Conservation (phyloP, 2,888 invertebrate genomes). For the Callimorpha dominula region DNA sequence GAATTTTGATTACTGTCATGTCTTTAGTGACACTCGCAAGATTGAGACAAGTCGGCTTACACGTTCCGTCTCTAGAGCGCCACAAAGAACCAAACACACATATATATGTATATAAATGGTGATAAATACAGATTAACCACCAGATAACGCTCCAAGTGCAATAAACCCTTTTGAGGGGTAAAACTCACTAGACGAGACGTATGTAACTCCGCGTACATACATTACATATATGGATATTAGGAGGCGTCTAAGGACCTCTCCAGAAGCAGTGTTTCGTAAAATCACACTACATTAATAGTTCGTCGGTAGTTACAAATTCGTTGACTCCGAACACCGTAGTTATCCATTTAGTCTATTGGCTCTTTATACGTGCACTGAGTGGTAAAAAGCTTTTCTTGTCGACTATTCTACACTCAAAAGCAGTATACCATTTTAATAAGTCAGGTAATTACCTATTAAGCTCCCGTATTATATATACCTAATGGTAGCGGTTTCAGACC, state of each 20-base stretch:
- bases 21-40: too few species aligned
- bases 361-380: slow-evolving; percentile 30
- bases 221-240: background rate
- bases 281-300: slow-evolving; percentile 20
- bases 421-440: slow-evolving; percentile 15
- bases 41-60: too few species aligned
- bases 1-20: too few species aligned
- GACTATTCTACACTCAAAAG: slow-evolving; percentile 11
- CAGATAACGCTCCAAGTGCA: slow-evolving; percentile 26
- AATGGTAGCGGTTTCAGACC: slow-evolving; percentile 2
- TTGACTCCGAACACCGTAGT: slow-evolving; percentile 19
- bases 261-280: slow-evolving; percentile 19
- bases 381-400: slow-evolving; percentile 10
- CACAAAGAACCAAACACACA: too few species aligned
- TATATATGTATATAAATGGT: too few species aligned
- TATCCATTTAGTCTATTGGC: slow-evolving; percentile 27
- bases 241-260: background rate
- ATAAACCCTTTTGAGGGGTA: slow-evolving; percentile 29
- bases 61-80: too few species aligned
- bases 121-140: slow-evolving; percentile 4
- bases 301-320: slow-evolving; percentile 31
- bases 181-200: slow-evolving; percentile 23
- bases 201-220: background rate
- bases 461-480: slow-evolving; percentile 20
- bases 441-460: slow-evolving; percentile 20